Conservation (phyloP, 2,113 vertebrate species). For the Sylvilagus bachmani region DNA sequence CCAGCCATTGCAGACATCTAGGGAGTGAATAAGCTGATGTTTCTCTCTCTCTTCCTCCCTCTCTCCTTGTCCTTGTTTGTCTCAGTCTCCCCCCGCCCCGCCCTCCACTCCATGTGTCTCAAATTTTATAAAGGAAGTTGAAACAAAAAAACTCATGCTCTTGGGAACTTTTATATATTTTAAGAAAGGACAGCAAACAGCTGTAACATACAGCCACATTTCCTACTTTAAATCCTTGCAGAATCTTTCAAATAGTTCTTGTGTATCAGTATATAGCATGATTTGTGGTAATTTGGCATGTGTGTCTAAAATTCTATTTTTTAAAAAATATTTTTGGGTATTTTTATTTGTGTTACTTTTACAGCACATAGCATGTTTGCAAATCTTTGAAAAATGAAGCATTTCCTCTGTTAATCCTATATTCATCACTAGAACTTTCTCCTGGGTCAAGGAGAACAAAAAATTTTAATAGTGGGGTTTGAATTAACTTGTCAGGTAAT, state of each 20-base stretch:
- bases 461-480: constrained; percentile 25
- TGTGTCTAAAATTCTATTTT: no score
- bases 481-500: constrained; percentile 55
- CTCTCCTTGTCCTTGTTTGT: no score
- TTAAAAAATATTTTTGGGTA: not conserved
- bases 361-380: constrained; percentile 23
- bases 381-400: not conserved
- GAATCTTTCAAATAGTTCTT: not conserved
- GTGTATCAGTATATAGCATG: not conserved
- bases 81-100: no score
- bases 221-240: not conserved
- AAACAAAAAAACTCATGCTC: no score
- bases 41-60: no score
- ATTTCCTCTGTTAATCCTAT: not conserved
- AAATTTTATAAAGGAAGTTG: no score
- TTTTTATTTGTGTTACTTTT: constrained; percentile 37
- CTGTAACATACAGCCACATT: not conserved
- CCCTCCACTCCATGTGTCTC: no score
- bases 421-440: not conserved
- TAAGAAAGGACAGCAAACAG: no score
- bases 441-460: constrained; percentile 38
- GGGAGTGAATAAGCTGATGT: no score
- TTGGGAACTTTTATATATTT: no score
- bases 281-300: not conserved
- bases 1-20: no score